Base-by-base conservation (phyloP, 2,888 invertebrate genomes). In the Agrenia bidenticulata region DNA sequence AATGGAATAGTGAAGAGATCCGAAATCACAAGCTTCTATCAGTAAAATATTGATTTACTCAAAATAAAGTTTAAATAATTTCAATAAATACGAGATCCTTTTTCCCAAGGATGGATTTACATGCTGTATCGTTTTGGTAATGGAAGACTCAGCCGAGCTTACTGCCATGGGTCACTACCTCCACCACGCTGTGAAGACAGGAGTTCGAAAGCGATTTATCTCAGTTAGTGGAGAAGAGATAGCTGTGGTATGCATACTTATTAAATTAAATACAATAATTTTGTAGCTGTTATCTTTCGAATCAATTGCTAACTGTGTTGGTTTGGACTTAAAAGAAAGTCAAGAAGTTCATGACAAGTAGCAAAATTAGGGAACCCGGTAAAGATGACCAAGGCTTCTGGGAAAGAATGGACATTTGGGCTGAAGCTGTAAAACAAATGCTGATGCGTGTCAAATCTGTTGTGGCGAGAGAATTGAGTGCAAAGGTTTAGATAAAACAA, bases 371-470 rank as follows among this genome's bases (percentile, higher is more conserved):
- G 5, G 60, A 51, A 54, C 32, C 26, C 1, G 42, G 56, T 9
- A 42, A 55, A 26, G 45, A 63, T n/a, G 65, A 69, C 37, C 55
- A 62, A 15, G 50, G 15, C 4, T 57, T 60, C 23, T 57, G 65
- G 53, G 60, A 66, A 11, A 49, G 64, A 2, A 66, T 66, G 56
- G 72, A 73, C 17, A 7, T 70, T 11, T 72, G 68, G 61, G 71
- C 73, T 5, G 70, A 73, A 54, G 73, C 70, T 7, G 61, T 73
- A n/a, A 73, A 73, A 45, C 55, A 41, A 19, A 27, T 61, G 4
- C 32, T 73, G 45, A 41, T 72, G 1, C 15, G 55, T 13, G 42
- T 57, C 7, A 53, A 56, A 45, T 37, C 42, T 2, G 26, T 51
- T 45, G 54, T 64, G 1, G 63, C 58, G 27, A 67, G 42, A 23